Evolutionary conservation across 2,113 vertebrate genomes (phyloP).

Genomic region (Egretta garzetta): DNA sequence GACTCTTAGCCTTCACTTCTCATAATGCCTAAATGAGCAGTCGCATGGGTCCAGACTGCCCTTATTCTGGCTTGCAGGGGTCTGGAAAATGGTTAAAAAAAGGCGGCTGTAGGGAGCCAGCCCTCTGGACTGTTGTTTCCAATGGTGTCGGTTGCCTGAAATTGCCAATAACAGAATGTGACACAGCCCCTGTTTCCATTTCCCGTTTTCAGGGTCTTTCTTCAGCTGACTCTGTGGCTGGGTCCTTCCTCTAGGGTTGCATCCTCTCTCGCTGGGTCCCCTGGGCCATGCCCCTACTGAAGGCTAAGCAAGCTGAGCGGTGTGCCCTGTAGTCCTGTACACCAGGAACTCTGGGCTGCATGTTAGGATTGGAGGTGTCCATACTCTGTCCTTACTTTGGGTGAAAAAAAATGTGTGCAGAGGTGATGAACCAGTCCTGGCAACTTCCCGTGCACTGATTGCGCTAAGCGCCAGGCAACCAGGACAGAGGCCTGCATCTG

Average conservation of each 20-base stretch:
- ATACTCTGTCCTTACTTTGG: not conserved
- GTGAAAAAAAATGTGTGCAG: not conserved
- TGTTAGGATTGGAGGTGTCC: fast-evolving
- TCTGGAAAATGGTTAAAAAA: not conserved
- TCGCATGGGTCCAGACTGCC: not conserved
- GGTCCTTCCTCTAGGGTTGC: not conserved
- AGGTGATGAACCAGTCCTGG: not conserved
- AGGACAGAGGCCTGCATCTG: not conserved
- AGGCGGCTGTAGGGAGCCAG: not conserved
- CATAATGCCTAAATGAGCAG: not conserved
- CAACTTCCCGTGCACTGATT: not conserved
- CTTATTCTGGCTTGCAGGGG: not conserved
- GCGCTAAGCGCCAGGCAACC: not conserved
- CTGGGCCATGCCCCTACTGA: fast-evolving
- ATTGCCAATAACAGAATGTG: not conserved
- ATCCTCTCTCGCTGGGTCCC: not conserved
- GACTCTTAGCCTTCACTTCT: not conserved
- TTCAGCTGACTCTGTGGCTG: not conserved
- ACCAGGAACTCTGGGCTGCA: not conserved
- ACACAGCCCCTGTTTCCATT: not conserved
- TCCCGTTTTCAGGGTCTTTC: not conserved
- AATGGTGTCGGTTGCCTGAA: not conserved
- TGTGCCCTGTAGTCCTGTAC: fast-evolving
- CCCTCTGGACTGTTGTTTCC: not conserved
- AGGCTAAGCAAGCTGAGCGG: not conserved